These are phyloP conservation scores for Apamea anceps DNA, from an alignment of 2,888 invertebrate genomes.

Conservation along the genomic window DNA sequence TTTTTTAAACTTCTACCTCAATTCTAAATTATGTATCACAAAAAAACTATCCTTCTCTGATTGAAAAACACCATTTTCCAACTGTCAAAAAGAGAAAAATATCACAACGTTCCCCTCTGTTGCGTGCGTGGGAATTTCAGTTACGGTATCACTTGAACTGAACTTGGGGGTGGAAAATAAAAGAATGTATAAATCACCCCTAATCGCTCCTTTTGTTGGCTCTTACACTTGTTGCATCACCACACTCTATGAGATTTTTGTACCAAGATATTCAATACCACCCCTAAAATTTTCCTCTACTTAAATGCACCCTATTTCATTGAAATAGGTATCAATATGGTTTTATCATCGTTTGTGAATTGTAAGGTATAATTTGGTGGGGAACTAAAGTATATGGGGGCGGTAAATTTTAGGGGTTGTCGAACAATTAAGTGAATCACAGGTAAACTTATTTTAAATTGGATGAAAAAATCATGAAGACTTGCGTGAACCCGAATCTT, in stretches of 20 bases:
- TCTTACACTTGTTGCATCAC: conserved; percentile 88
- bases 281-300: not conserved
- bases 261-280: conserved; percentile 53
- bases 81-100: conserved; percentile 67
- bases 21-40: conserved; percentile 10
- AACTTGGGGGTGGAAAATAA: conserved; percentile 87
- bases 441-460: conserved; percentile 86
- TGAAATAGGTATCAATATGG: conserved; percentile 47
- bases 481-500: conserved; percentile 52
- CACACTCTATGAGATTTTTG: conserved; percentile 73
- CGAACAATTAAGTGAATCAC: conserved; percentile 86
- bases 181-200: conserved; percentile 88
- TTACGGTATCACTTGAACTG: conserved; percentile 81
- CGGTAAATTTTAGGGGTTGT: conserved; percentile 85
- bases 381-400: conserved; percentile 74
- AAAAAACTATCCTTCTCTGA: conserved; percentile 16
- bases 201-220: conserved; percentile 86
- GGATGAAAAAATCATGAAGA: conserved; percentile 72
- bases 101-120: conserved; percentile 63
- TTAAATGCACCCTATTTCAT: conserved; percentile 46
- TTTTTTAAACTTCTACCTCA: not conserved
- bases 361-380: conserved; percentile 58
- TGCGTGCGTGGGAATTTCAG: conserved; percentile 88
- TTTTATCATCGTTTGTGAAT: not conserved
- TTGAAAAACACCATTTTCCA: conserved; percentile 58